Percentiles rank a stretch among this genome's conserved stretches.
Conservation (phyloP, 2,113 vertebrate species). For the Origma solitaria region DNA sequence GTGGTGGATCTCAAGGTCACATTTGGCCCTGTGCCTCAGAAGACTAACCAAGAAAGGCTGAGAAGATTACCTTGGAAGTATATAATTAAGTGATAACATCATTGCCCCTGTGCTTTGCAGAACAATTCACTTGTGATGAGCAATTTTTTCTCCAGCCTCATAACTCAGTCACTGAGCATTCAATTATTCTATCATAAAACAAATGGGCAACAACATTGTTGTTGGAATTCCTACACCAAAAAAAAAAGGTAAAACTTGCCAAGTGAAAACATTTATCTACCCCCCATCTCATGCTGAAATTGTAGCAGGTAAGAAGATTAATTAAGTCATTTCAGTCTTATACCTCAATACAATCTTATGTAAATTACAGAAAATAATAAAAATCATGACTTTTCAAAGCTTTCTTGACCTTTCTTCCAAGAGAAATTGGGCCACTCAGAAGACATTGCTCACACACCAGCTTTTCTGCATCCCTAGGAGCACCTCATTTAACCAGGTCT, state of each 20-base stretch:
- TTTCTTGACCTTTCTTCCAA: neutral
- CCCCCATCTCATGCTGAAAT: neutral
- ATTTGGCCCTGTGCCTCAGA: neutral
- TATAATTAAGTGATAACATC: slow-evolving; percentile 7
- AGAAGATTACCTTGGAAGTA: neutral
- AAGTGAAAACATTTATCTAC: neutral
- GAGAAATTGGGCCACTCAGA: neutral
- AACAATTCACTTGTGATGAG: neutral
- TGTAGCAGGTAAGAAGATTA: neutral
- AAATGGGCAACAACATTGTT: neutral
- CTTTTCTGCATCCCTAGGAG: neutral
- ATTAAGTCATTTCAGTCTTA: neutral
- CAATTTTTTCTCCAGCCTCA: neutral
- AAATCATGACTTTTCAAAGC: neutral
- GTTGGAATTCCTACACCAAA: neutral
- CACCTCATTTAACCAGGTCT: neutral
- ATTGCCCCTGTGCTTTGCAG: neutral
- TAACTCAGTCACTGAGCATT: neutral
- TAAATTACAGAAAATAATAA: neutral
- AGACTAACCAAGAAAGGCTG: neutral
- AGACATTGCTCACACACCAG: neutral
- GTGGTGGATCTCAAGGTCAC: neutral
- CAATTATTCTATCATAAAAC: neutral
- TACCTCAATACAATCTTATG: neutral
- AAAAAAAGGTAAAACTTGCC: neutral